Conservation (phyloP, 2,888 invertebrate genomes). For the Plutella xylostella region DNA sequence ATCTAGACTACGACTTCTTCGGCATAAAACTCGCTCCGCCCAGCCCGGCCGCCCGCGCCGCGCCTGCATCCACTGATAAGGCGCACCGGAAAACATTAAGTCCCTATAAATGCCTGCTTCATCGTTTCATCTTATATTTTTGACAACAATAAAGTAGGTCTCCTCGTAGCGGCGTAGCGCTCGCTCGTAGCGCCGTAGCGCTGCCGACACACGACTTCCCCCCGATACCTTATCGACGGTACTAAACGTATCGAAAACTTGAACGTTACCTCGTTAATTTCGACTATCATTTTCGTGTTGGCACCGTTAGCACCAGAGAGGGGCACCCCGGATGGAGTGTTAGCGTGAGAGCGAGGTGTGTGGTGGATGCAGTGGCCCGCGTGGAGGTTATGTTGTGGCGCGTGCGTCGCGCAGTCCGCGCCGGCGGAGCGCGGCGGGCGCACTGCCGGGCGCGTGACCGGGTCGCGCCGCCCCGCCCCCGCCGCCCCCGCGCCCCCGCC, state of each 20-base stretch:
- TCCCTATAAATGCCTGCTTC: not conserved
- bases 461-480: conserved; percentile 37
- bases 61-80: not conserved
- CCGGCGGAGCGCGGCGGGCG: conserved; percentile 60
- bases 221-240: conserved; percentile 16
- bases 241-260: too few relatives aligned
- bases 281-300: conserved; percentile 52
- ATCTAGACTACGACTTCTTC: conserved; percentile 43
- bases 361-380: not conserved
- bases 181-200: conserved; percentile 7
- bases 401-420: conserved; percentile 43
- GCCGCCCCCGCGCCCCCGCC: conserved; percentile 16
- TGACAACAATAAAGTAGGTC: conserved; percentile 1
- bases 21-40: conserved; percentile 15
- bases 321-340: too few relatives aligned
- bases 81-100: conserved; percentile 3
- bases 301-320: not conserved
- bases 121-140: not conserved
- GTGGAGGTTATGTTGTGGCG: not conserved
- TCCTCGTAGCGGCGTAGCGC: not conserved
- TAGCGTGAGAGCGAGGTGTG: not conserved
- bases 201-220: conserved; percentile 22
- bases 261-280: conserved; percentile 55
- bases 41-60: not conserved
- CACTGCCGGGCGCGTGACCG: conserved; percentile 57